Conservation (phyloP, 2,797 vertebrate genomes). For the Calcarius lapponicus region DNA sequence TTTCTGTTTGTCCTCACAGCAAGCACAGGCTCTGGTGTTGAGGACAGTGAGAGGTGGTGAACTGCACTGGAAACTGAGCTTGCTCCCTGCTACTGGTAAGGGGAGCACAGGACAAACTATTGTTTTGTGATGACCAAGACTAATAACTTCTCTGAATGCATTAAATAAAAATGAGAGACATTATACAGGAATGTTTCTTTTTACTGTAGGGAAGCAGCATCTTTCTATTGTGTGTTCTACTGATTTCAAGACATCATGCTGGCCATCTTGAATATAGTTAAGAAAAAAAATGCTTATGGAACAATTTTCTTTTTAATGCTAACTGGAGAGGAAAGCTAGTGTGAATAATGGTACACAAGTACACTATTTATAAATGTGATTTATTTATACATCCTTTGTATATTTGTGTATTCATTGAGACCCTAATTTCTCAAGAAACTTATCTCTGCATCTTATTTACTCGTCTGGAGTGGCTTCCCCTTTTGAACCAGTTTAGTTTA, state of each 20-base stretch:
- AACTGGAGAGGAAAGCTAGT: constrained; percentile 1
- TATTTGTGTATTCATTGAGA: constrained; percentile 51
- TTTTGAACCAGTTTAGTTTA: constrained; percentile 17
- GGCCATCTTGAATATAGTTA: background rate
- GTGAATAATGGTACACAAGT: background rate
- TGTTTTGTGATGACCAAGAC: background rate
- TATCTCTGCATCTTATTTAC: constrained; percentile 50
- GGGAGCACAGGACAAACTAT: background rate
- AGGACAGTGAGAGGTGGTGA: background rate
- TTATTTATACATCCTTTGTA: constrained; percentile 60
- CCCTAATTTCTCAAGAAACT: constrained; percentile 38
- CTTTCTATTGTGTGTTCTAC: background rate
- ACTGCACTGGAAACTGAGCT: background rate
- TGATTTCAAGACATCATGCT: background rate
- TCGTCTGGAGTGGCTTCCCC: constrained; percentile 42
- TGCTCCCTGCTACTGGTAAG: background rate
- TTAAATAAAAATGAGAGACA: background rate
- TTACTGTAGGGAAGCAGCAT: background rate
- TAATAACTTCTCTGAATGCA: background rate
- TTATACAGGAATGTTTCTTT: background rate
- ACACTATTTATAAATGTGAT: constrained; percentile 48
- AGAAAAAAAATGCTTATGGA: background rate
- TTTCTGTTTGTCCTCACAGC: background rate
- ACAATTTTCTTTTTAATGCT: background rate
- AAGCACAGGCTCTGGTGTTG: background rate